phyloP scores from a whole-genome alignment of 1,140 invertebrate genomes.

The Lamellibrachia luymesi region DNA sequence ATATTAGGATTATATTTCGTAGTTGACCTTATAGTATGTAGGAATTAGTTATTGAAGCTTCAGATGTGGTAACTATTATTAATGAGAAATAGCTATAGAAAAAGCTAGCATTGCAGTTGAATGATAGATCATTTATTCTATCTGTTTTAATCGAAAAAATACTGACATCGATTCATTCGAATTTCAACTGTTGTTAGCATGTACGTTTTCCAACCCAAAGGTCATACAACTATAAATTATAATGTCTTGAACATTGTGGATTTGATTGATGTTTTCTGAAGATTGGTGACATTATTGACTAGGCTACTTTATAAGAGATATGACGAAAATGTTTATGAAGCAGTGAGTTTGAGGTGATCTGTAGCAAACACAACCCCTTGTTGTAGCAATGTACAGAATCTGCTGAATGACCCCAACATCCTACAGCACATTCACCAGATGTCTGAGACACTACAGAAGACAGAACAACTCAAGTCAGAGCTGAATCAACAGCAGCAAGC shows the following conservation, averaged over 20 bases:
- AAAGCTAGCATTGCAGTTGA: not conserved
- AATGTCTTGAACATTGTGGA: too few species aligned
- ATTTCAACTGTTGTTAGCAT: not conserved
- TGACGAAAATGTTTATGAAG: too few species aligned
- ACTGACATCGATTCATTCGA: not conserved
- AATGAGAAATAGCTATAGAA: too few species aligned
- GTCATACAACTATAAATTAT: too few species aligned
- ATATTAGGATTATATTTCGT: too few species aligned
- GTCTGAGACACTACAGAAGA: conserved; percentile 63
- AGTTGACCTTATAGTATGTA: too few species aligned
- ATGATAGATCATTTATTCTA: not conserved
- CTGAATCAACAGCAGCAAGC: conserved; percentile 37
- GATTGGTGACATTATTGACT: too few species aligned
- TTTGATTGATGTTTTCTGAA: too few species aligned
- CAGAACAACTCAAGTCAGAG: conserved; percentile 47
- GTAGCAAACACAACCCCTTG: not conserved
- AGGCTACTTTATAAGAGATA: too few species aligned
- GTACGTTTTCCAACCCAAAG: too few species aligned
- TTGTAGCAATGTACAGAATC: conserved; percentile 55
- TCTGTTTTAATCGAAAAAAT: not conserved
- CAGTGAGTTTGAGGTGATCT: not conserved
- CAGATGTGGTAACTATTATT: too few species aligned
- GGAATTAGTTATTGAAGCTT: too few species aligned
- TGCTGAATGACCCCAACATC: conserved; percentile 73
- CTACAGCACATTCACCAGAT: conserved; percentile 66